Conservation (phyloP, 2,797 vertebrate genomes). For the Antrozous pallidus region DNA sequence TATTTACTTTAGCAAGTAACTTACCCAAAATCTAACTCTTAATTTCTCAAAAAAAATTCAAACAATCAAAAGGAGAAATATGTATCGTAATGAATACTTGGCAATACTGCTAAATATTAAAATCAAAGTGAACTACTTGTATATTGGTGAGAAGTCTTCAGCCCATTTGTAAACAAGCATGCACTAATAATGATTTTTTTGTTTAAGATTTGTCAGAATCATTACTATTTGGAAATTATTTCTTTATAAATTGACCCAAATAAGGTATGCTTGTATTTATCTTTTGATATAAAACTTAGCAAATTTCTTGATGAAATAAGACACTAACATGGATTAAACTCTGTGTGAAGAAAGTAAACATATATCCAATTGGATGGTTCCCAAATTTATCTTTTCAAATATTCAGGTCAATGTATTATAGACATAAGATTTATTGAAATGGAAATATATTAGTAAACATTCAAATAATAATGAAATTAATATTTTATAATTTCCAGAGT, state of each 20-base stretch:
- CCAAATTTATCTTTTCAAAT: background rate
- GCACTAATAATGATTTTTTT: background rate
- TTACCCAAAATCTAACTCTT: background rate
- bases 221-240: background rate
- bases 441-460: background rate
- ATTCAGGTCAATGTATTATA: background rate
- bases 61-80: background rate
- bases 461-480: background rate
- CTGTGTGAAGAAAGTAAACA: background rate
- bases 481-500: background rate
- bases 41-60: background rate
- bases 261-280: background rate
- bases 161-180: background rate
- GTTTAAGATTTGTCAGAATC: background rate
- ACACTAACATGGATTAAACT: fast-evolving
- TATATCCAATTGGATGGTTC: background rate
- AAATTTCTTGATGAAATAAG: background rate
- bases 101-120: background rate
- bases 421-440: background rate
- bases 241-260: background rate
- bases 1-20: background rate
- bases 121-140: background rate
- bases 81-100: background rate
- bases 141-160: background rate
- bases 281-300: background rate